Conservation (phyloP, 2,797 vertebrate species). For the Paratrypauchen microcephalus region DNA sequence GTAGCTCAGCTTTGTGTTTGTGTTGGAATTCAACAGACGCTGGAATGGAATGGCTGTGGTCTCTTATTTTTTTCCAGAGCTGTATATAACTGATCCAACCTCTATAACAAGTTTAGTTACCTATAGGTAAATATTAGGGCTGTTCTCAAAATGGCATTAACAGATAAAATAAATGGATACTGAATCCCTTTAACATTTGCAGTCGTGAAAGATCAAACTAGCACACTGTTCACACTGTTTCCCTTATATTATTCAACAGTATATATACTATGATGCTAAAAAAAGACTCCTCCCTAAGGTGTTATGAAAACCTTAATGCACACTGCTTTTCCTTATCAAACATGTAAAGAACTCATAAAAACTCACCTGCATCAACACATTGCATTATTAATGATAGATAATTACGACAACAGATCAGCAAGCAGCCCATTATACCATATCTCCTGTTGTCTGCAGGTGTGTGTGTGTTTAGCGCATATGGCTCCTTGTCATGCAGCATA, state of each 20-base stretch:
- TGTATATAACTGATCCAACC: too few species aligned
- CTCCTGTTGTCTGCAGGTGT: conserved; percentile 7
- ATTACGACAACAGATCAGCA: neutral
- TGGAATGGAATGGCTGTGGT: too few species aligned
- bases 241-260: neutral
- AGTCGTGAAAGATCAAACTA: neutral
- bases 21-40: too few species aligned
- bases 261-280: neutral
- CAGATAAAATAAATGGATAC: too few species aligned
- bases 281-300: neutral
- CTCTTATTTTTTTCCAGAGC: too few species aligned
- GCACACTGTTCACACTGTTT: neutral
- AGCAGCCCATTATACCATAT: neutral
- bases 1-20: too few species aligned
- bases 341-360: neutral
- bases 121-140: too few species aligned
- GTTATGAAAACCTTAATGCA: neutral
- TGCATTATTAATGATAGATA: conserved; percentile 1
- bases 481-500: neutral
- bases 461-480: conserved; percentile 2
- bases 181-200: too few species aligned
- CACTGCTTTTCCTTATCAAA: neutral
- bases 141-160: too few species aligned
- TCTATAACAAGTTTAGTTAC: too few species aligned
- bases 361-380: neutral